Base-by-base conservation (phyloP, 1,140 invertebrate species). In the Thalassaphorura encarpata region DNA sequence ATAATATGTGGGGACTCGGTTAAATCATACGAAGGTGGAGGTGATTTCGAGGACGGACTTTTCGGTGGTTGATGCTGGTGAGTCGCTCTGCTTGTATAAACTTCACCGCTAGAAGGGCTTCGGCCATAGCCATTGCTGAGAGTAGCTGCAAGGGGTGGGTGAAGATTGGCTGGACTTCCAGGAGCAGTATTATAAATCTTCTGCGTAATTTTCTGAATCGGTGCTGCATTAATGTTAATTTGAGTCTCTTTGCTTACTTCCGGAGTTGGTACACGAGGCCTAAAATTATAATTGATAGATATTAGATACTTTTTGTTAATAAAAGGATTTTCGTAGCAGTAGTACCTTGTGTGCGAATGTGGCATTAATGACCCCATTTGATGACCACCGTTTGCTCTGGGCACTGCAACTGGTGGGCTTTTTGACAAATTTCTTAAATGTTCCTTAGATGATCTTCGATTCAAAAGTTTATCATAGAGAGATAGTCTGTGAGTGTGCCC, bases 201-300 rank as follows among this genome's bases (percentile, higher is more conserved):
- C 33, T n/a, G n/a, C 33, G n/a, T 36, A n/a, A 45, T 45, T 45
- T 45, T 45, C 6, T 8, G 18, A 6, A 45, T 23, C 33, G 33
- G 11, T 36, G 33, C n/a, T 43, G 41, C 5, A 8, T 43, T 8
- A 43, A 43, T 6, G 18, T 6, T 18, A 24, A 24, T 26, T 15
- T 16, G 33, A 53, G 84, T 76, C 69, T 87, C 84, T 69, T 85
- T 87, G 15, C 83, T 81, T 1, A 87, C 84, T 68, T 89, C 87
- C 0, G 87, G 87, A 2, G 87, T 89, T 26, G 87, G 87, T 52
- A 90, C 88, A 41, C 87, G 76, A 1, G 87, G 86, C 45, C 86
- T 77, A n/a, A 6, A 51, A 42, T 39, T n/a, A 18, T n/a, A 18
- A 23, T 11, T 11, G 33, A 11, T 42, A 39, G 29, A 41, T 1